Evolutionary conservation across 2,113 vertebrate genomes (phyloP).

Genomic region (Psephotus haematonotus): DNA sequence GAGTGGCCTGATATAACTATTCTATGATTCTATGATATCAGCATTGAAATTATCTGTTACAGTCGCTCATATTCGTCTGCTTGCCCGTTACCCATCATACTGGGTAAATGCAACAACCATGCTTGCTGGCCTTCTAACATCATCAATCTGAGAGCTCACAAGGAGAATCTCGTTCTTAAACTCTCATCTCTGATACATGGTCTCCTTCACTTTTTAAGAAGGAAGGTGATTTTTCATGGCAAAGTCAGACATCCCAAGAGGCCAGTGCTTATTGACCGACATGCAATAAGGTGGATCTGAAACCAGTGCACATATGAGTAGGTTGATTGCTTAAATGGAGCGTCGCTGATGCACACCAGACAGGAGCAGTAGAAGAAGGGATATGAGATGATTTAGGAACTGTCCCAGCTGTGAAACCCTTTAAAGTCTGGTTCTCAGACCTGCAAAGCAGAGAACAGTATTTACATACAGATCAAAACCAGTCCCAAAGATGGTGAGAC

Average conservation of each 20-base stretch:
- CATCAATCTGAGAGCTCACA: neutral
- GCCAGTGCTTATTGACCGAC: fast-evolving
- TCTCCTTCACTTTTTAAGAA: neutral
- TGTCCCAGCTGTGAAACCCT: neutral
- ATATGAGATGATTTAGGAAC: neutral
- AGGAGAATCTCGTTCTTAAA: neutral
- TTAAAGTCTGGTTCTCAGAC: neutral
- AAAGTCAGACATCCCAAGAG: neutral
- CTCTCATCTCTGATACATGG: neutral
- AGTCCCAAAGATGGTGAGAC: neutral
- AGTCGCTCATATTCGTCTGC: constrained; percentile 55
- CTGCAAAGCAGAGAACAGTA: neutral
- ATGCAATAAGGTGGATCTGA: neutral
- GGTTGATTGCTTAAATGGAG: neutral
- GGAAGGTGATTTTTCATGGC: neutral
- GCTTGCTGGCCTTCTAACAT: neutral
- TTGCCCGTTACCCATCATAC: neutral
- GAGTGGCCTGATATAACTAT: constrained; percentile 53
- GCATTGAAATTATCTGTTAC: constrained; percentile 52
- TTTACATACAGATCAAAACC: neutral
- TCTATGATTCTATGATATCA: neutral
- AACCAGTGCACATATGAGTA: neutral
- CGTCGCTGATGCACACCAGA: neutral
- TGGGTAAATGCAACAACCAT: neutral
- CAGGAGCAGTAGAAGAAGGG: neutral